These are phyloP conservation scores for Paedocypris micromegethes DNA, from an alignment of 2,797 vertebrate genomes.

Conservation along the genomic window DNA sequence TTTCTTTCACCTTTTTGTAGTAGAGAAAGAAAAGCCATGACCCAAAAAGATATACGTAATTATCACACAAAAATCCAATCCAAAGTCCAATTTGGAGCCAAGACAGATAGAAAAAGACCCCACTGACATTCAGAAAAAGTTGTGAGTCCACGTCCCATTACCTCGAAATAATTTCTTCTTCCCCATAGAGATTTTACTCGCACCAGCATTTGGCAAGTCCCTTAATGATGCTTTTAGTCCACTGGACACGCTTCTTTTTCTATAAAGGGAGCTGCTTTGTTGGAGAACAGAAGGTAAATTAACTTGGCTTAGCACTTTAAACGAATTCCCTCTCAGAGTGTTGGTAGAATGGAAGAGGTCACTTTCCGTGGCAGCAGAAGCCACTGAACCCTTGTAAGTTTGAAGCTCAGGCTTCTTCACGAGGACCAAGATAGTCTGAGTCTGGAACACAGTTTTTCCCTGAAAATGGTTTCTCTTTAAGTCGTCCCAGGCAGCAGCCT, in stretches of 20 bases:
- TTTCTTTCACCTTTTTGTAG: no score
- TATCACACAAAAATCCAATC: no score
- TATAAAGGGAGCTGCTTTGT: not conserved
- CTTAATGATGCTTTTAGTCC: not conserved
- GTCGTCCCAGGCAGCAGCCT: constrained; percentile 20
- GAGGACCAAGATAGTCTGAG: constrained; percentile 1
- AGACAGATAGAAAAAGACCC: not conserved
- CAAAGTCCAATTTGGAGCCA: no score
- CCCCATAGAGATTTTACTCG: constrained; percentile 9
- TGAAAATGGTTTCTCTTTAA: constrained; percentile 17
- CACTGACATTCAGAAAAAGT: not conserved
- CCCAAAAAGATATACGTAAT: no score
- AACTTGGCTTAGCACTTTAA: not conserved
- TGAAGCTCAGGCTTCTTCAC: constrained; percentile 4
- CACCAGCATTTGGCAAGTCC: not conserved
- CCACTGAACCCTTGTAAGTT: constrained; percentile 30
- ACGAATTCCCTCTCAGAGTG: not conserved
- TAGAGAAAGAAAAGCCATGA: not conserved
- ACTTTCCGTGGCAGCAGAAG: constrained; percentile 33
- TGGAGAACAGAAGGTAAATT: not conserved
- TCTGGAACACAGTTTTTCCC: constrained; percentile 4
- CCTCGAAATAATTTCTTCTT: not conserved
- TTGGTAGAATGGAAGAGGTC: constrained; percentile 50
- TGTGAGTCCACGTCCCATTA: not conserved
- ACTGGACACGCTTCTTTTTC: constrained; percentile 1